Conservation (phyloP, 2,113 vertebrate species). For the Nettapus auritus region DNA sequence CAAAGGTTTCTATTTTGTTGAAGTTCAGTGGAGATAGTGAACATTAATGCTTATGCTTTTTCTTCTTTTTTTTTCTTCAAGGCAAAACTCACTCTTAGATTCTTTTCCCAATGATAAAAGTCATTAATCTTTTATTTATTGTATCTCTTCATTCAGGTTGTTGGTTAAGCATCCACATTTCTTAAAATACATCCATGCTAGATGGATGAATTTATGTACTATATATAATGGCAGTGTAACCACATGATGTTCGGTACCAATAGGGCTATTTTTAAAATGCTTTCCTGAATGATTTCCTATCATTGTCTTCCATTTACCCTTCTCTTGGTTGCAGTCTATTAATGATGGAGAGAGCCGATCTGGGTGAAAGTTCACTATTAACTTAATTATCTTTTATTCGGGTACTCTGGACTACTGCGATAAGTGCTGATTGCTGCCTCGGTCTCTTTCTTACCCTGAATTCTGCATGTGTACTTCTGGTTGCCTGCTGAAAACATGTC, state of each 20-base stretch:
- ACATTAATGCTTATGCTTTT: background rate
- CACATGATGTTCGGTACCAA: background rate
- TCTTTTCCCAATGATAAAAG: background rate
- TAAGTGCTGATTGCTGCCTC: background rate
- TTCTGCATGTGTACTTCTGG: background rate
- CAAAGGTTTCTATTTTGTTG: background rate
- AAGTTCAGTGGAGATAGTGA: background rate
- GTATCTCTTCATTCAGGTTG: background rate
- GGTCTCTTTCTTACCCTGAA: background rate
- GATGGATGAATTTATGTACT: background rate
- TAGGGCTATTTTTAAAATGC: background rate
- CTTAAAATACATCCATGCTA: background rate
- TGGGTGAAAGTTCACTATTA: slow-evolving; percentile 29
- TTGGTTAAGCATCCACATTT: background rate
- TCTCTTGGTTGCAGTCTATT: background rate
- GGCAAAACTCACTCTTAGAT: background rate
- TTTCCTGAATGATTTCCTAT: background rate
- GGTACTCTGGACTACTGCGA: background rate
- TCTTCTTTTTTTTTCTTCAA: background rate
- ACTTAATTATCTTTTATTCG: slow-evolving; percentile 27
- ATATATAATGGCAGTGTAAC: background rate
- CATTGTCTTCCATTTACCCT: background rate
- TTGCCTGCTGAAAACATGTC: background rate
- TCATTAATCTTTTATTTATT: background rate
- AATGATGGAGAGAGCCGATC: background rate